Percentiles rank a stretch among this genome's conserved stretches.
Conservation (phyloP, 2,113 vertebrate genomes). For the Erpornis zantholeuca region DNA sequence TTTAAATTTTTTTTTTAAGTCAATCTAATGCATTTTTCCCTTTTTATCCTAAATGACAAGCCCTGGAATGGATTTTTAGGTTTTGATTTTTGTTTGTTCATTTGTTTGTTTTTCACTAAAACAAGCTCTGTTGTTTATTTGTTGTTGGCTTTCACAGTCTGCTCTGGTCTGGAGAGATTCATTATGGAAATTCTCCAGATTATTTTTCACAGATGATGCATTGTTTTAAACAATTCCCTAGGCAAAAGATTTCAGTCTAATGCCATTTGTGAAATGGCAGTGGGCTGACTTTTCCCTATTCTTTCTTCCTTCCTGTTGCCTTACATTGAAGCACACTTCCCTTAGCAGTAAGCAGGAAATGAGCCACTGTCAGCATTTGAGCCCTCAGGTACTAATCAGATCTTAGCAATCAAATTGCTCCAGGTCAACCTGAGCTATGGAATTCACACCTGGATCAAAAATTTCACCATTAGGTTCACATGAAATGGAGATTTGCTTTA, state of each 20-base stretch:
- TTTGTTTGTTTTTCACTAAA: not conserved
- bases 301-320: slow-evolving; percentile 6
- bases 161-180: not conserved
- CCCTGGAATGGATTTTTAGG: not conserved
- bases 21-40: not conserved
- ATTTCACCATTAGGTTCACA: not conserved
- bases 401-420: not conserved
- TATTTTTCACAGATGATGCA: slow-evolving; percentile 10
- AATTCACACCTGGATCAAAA: not conserved
- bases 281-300: not conserved
- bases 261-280: not conserved
- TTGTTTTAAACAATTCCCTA: slow-evolving; percentile 1
- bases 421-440: not conserved
- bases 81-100: not conserved
- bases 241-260: not conserved
- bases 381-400: not conserved
- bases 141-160: not conserved
- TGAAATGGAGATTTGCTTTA: not conserved
- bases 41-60: not conserved
- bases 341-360: not conserved
- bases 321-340: slow-evolving; percentile 2
- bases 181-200: not conserved
- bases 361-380: not conserved
- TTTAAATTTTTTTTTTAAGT: not conserved
- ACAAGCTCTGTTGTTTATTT: not conserved